A percentile compares a stretch with the other conserved stretches of the same genome.
phyloP scores from a whole-genome alignment of 2,797 vertebrate species.

The Neolamprologus multifasciatus region DNA sequence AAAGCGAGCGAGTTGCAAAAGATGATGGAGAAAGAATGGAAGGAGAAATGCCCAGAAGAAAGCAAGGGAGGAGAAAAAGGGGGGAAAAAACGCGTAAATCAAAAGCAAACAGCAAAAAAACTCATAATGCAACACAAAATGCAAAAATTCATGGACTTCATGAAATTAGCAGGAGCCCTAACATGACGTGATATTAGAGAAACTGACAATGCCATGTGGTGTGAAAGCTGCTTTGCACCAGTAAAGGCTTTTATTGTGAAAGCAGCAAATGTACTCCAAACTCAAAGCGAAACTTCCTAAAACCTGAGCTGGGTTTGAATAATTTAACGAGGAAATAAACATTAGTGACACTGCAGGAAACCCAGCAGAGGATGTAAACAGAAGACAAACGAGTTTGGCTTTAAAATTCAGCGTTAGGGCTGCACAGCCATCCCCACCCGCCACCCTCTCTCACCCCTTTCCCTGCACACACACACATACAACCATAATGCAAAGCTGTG shows the following conservation, averaged over 20 bases:
- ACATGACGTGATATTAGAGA: background rate
- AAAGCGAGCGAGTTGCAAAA: background rate
- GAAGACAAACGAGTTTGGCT: background rate
- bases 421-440: slow-evolving; percentile 8
- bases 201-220: background rate
- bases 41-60: background rate
- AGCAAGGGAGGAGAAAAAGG: background rate
- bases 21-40: background rate
- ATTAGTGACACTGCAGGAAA: background rate
- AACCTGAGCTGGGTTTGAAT: background rate
- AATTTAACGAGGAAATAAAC: background rate
- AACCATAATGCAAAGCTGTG: slow-evolving; percentile 34
- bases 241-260: slow-evolving; percentile 1
- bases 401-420: background rate
- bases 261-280: slow-evolving; percentile 12
- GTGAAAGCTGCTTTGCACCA: slow-evolving; percentile 3
- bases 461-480: slow-evolving; percentile 54
- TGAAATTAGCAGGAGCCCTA: slow-evolving; percentile 47
- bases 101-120: slow-evolving; percentile 23
- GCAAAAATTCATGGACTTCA: slow-evolving; percentile 24
- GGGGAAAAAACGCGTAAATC: background rate
- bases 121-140: slow-evolving; percentile 37
- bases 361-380: background rate
- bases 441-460: slow-evolving; percentile 57
- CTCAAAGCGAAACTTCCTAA: background rate